A percentile compares a stretch with the other conserved stretches of the same genome.
These are phyloP conservation scores for Rafetus swinhoei DNA, from an alignment of 2,113 vertebrate species.

Conservation along the genomic window DNA sequence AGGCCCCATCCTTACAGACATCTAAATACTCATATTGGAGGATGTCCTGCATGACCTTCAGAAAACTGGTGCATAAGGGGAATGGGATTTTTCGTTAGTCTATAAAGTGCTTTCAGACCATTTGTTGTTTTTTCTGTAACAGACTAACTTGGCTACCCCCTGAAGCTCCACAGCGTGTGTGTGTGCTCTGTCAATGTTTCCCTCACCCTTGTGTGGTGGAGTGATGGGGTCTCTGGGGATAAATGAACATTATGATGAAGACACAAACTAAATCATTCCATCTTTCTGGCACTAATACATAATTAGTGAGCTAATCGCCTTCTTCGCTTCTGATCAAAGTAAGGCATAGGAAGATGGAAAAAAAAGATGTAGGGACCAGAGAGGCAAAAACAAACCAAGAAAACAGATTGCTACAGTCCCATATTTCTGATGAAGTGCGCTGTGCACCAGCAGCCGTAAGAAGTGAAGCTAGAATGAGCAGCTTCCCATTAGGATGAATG, in stretches of 20 bases:
- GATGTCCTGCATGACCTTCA: not conserved
- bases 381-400: constrained; percentile 37
- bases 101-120: not conserved
- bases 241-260: not conserved
- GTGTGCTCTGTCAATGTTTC: not conserved
- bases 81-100: not conserved
- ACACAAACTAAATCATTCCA: not conserved
- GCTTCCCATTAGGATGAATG: constrained; percentile 50
- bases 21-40: constrained; percentile 11
- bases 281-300: constrained; percentile 50
- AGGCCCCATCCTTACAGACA: not conserved
- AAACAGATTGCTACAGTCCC: constrained; percentile 29
- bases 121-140: too few relatives aligned
- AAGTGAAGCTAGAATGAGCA: constrained; percentile 46
- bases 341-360: constrained; percentile 27
- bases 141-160: too few relatives aligned
- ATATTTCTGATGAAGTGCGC: constrained; percentile 34
- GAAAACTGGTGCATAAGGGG: not conserved
- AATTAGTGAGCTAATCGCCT: constrained; percentile 41
- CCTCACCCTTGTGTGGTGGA: constrained; percentile 19
- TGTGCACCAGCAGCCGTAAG: constrained; percentile 27
- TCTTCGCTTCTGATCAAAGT: constrained; percentile 59
- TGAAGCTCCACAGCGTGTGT: too few relatives aligned
- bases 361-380: constrained; percentile 40
- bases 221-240: not conserved